Evolutionary conservation across 1,140 invertebrate species (phyloP).

Genomic region (Apis dorsata): DNA sequence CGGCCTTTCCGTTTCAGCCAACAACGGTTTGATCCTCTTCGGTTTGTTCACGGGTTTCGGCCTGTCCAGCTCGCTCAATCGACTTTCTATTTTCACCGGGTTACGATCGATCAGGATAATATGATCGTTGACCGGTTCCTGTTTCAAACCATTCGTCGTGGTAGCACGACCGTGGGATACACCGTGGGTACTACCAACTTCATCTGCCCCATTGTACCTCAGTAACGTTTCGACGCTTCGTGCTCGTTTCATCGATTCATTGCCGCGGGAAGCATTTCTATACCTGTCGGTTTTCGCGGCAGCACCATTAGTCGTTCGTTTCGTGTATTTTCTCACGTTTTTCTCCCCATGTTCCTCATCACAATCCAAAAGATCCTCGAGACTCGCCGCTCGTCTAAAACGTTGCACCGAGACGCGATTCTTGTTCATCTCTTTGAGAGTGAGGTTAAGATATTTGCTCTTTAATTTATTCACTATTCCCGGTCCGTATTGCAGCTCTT

Average conservation of each 20-base stretch:
- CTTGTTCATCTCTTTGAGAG: constrained; percentile 84
- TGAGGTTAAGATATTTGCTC: constrained; percentile 90
- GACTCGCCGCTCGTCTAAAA: constrained; percentile 88
- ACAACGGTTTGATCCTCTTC: constrained; percentile 84
- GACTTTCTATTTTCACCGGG: constrained; percentile 87
- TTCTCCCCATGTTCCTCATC: constrained; percentile 76
- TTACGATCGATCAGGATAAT: constrained; percentile 89
- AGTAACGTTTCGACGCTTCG: constrained; percentile 90
- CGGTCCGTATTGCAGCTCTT: constrained; percentile 93
- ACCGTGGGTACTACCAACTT: constrained; percentile 35
- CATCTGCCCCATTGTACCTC: constrained; percentile 79
- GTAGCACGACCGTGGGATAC: background rate
- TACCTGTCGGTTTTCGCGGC: constrained; percentile 74
- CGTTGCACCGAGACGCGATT: constrained; percentile 83
- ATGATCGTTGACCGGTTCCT: constrained; percentile 79
- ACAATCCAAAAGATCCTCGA: constrained; percentile 91
- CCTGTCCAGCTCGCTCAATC: constrained; percentile 76
- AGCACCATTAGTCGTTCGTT: constrained; percentile 53
- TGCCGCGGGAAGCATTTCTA: constrained; percentile 73
- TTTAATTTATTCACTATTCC: constrained; percentile 93
- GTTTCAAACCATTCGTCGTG: constrained; percentile 61
- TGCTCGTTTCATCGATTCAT: constrained; percentile 89
- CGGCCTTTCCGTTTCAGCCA: constrained; percentile 89
- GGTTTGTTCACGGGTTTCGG: constrained; percentile 80
- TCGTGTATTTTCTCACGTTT: constrained; percentile 66